These are phyloP conservation scores for Cydia fagiglandana DNA, from an alignment of 1,140 invertebrate species.

Conservation along the genomic window DNA sequence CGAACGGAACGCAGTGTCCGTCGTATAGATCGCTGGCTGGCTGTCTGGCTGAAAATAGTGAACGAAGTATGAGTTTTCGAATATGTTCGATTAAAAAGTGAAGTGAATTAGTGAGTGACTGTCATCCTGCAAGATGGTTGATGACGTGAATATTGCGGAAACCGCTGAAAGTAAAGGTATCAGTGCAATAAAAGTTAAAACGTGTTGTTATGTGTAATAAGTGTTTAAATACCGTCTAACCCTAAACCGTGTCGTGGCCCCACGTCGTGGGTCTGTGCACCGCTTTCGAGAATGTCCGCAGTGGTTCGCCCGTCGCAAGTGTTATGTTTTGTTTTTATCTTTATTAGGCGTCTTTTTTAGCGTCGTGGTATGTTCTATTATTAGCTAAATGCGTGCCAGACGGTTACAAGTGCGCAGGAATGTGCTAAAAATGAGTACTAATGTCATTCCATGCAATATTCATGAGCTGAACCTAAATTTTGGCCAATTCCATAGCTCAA, in stretches of 20 bases:
- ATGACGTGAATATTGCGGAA: conserved; percentile 77
- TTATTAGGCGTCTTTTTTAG: conserved; percentile 71
- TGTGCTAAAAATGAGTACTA: conserved; percentile 57
- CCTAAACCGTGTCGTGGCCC: conserved; percentile 75
- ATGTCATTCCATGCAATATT: conserved; percentile 48
- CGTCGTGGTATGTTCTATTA: conserved; percentile 76
- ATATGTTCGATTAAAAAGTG: conserved; percentile 78
- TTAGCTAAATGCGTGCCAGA: conserved; percentile 68
- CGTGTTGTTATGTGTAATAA: conserved; percentile 74
- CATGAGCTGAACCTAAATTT: conserved; percentile 44
- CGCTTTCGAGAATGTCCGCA: conserved; percentile 74
- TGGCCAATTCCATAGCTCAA: conserved; percentile 47
- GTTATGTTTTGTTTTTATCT: conserved; percentile 74
- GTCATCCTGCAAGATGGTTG: conserved; percentile 78
- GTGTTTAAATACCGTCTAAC: conserved; percentile 74
- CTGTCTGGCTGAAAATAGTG: conserved; percentile 76
- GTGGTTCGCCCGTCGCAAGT: conserved; percentile 62
- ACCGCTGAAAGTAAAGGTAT: conserved; percentile 78
- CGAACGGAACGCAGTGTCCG: conserved; percentile 76
- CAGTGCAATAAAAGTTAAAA: conserved; percentile 73
- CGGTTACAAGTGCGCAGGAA: conserved; percentile 59
- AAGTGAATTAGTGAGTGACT: conserved; percentile 66
- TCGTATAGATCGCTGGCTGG: conserved; percentile 75
- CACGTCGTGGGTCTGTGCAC: conserved; percentile 70
- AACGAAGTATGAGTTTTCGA: conserved; percentile 78